phyloP scores from a whole-genome alignment of 2,888 invertebrate species.

The Tachystola acroxantha region DNA sequence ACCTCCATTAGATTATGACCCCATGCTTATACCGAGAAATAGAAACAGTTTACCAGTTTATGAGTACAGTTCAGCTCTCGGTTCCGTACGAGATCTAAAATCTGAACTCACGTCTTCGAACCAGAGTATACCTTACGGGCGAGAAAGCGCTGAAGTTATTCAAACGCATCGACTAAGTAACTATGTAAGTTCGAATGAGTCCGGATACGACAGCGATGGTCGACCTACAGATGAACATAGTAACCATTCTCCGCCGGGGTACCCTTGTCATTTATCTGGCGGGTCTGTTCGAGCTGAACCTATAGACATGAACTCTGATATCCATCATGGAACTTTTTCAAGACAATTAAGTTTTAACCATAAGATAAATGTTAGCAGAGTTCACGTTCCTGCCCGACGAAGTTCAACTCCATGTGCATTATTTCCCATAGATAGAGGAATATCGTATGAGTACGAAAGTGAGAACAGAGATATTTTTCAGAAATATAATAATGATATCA shows the following conservation, averaged over 20 bases:
- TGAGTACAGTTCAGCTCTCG: slow-evolving; percentile 58
- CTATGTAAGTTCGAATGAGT: slow-evolving; percentile 90
- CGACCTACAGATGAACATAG: slow-evolving; percentile 76
- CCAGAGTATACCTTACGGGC: slow-evolving; percentile 75
- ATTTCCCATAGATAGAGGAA: slow-evolving; percentile 58
- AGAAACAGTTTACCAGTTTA: slow-evolving; percentile 72
- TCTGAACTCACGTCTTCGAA: slow-evolving; percentile 61
- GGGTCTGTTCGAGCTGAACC: slow-evolving; percentile 37
- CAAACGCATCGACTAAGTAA: slow-evolving; percentile 82
- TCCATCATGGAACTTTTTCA: slow-evolving; percentile 52
- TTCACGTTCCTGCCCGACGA: slow-evolving; percentile 58
- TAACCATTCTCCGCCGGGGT: slow-evolving; percentile 75
- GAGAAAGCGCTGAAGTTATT: slow-evolving; percentile 74
- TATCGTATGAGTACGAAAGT: slow-evolving; percentile 50
- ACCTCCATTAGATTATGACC: slow-evolving; percentile 63
- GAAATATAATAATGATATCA: slow-evolving; percentile 29
- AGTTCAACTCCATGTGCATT: slow-evolving; percentile 71
- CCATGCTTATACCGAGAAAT: slow-evolving; percentile 69
- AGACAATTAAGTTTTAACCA: slow-evolving; percentile 68
- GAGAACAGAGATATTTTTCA: slow-evolving; percentile 40
- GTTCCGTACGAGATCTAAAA: slow-evolving; percentile 61
- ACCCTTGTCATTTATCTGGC: slow-evolving; percentile 62
- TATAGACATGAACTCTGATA: slow-evolving; percentile 40
- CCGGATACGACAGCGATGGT: slow-evolving; percentile 90
- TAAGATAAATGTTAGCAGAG: slow-evolving; percentile 61